These are phyloP conservation scores for Spinus pinus DNA, from an alignment of 2,797 vertebrate genomes.

Conservation along the genomic window DNA sequence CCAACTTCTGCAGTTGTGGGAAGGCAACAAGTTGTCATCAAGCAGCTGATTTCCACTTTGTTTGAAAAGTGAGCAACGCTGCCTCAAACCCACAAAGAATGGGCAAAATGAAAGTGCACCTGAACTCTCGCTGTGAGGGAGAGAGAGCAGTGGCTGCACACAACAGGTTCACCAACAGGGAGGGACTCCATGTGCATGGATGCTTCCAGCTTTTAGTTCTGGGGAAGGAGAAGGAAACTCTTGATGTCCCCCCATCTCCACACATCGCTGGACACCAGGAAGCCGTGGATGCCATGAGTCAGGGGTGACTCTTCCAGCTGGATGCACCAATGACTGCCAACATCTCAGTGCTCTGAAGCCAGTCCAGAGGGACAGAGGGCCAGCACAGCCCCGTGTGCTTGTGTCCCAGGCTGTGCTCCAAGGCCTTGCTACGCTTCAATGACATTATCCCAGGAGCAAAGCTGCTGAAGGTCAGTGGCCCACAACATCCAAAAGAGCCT, in stretches of 20 bases:
- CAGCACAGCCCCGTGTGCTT: neutral
- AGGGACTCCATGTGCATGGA: neutral
- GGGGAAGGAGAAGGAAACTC: neutral
- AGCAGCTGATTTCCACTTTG: neutral
- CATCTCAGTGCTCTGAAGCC: neutral
- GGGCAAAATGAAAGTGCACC: neutral
- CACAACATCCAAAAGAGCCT: neutral
- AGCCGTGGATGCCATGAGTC: neutral
- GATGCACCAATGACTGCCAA: neutral
- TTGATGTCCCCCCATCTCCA: neutral
- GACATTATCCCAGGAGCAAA: neutral
- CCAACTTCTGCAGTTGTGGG: neutral
- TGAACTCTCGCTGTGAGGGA: neutral
- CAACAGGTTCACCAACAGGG: neutral
- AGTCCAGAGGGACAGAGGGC: neutral
- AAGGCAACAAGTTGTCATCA: neutral
- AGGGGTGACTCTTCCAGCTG: slow-evolving; percentile 25
- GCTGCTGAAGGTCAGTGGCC: neutral
- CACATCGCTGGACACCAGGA: neutral
- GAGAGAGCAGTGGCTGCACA: neutral
- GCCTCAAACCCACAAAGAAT: neutral
- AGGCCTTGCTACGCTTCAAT: neutral
- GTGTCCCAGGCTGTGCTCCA: neutral
- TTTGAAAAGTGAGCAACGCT: neutral
- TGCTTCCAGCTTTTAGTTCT: neutral